These are phyloP conservation scores for Thelaira solivaga DNA, from an alignment of 2,888 invertebrate species.

Conservation along the genomic window DNA sequence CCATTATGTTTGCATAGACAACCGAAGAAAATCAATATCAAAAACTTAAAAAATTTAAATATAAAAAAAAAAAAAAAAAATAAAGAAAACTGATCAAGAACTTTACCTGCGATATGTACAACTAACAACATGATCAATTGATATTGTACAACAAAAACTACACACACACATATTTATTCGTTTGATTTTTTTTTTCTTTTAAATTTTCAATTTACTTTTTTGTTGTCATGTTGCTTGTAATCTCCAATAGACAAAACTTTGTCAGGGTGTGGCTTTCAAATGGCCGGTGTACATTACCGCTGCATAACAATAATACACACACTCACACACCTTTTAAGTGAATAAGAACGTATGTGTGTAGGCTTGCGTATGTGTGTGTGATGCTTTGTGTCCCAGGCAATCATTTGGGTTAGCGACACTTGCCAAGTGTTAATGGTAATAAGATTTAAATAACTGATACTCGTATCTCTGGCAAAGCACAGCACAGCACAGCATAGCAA, in stretches of 20 bases:
- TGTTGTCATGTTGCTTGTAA: constrained; percentile 14
- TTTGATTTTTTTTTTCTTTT: no score
- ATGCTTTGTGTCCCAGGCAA: constrained; percentile 41
- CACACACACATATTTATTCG: no score
- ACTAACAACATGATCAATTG: constrained; percentile 49
- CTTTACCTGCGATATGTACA: constrained; percentile 16
- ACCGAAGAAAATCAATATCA: constrained; percentile 26
- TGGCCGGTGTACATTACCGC: constrained; percentile 45
- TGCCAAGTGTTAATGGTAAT: constrained; percentile 63
- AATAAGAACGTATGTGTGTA: background rate
- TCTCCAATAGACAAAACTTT: constrained; percentile 27
- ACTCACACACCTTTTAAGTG: background rate
- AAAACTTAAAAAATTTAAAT: background rate
- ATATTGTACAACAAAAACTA: constrained; percentile 35
- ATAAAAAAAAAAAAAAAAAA: background rate
- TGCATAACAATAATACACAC: constrained; percentile 26
- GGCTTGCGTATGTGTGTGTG: background rate
- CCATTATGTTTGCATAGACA: constrained; percentile 26
- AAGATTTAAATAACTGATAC: constrained; percentile 60
- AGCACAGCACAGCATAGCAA: no score
- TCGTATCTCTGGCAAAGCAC: no score
- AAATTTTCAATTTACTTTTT: constrained; percentile 17
- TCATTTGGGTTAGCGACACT: constrained; percentile 56
- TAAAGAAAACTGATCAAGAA: constrained; percentile 48
- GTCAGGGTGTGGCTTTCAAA: constrained; percentile 55